Evolutionary conservation across 2,888 invertebrate genomes (phyloP).

Genomic region (Papilio elwesi): DNA sequence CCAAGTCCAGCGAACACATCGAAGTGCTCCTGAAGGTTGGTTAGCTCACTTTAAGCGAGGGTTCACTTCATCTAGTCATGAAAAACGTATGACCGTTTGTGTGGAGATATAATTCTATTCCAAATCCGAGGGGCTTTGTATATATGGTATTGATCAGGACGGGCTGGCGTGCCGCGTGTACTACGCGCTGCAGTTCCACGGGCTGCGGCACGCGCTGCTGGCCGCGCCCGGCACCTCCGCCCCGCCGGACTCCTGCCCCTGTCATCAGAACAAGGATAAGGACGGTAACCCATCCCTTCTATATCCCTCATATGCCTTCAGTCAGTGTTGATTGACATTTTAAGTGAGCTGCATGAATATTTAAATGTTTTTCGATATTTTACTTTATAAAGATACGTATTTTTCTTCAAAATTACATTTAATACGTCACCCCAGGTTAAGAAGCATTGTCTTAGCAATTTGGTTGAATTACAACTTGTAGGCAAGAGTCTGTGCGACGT

Average conservation of each 20-base stretch:
- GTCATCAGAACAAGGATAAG: constrained; percentile 52
- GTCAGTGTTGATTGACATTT: too few relatives aligned
- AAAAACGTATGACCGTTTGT: too few relatives aligned
- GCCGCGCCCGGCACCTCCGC: constrained; percentile 56
- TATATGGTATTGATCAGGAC: constrained; percentile 65
- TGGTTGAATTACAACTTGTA: constrained; percentile 32
- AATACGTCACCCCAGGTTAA: too few relatives aligned
- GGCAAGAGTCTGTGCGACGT: constrained; percentile 70
- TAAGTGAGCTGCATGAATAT: too few relatives aligned
- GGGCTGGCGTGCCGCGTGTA: constrained; percentile 95
- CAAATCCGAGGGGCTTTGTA: too few relatives aligned
- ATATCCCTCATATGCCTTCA: too few relatives aligned
- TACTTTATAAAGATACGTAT: too few relatives aligned
- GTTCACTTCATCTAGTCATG: too few relatives aligned
- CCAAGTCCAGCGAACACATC: constrained; percentile 72
- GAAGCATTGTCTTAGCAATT: too few relatives aligned
- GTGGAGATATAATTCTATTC: too few relatives aligned
- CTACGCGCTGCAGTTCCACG: constrained; percentile 95
- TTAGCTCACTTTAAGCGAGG: background rate
- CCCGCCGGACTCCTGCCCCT: constrained; percentile 50
- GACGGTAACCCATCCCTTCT: constrained; percentile 47
- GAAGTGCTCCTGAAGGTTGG: constrained; percentile 76
- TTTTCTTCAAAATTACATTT: too few relatives aligned
- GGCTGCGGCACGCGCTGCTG: constrained; percentile 85
- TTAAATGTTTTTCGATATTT: too few relatives aligned